phyloP scores from a whole-genome alignment of 1,140 invertebrate species.

The Rhizoglyphus robini region DNA sequence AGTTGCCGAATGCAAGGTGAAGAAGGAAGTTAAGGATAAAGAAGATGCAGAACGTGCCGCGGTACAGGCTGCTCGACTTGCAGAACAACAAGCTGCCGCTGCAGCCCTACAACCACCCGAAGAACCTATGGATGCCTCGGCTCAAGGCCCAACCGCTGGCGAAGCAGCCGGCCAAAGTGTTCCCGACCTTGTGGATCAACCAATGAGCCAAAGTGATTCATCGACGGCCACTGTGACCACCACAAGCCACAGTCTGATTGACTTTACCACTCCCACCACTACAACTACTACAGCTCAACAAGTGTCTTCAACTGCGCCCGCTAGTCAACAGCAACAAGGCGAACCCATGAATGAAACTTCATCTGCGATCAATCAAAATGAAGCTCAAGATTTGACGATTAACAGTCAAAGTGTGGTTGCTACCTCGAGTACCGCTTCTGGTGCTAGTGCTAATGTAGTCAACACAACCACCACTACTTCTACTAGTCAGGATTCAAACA shows the following conservation, averaged over 20 bases:
- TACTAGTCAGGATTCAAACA: too few relatives aligned
- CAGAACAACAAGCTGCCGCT: conserved; percentile 35
- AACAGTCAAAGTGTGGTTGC: too few relatives aligned
- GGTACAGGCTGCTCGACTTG: conserved; percentile 23
- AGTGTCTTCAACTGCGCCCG: not conserved
- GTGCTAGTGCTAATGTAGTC: too few relatives aligned
- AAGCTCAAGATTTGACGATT: not conserved
- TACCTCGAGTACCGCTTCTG: too few relatives aligned
- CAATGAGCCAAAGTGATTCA: not conserved
- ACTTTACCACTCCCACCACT: not conserved
- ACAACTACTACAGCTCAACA: not conserved
- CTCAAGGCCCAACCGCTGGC: not conserved
- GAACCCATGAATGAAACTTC: not conserved
- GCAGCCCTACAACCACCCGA: conserved; percentile 36
- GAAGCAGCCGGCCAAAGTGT: not conserved
- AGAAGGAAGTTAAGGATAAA: conserved; percentile 43
- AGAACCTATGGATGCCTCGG: not conserved
- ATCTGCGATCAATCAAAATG: not conserved
- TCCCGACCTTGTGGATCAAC: not conserved
- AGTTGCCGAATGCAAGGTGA: conserved; percentile 46
- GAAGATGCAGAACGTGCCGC: conserved; percentile 29
- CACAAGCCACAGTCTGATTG: too few relatives aligned
- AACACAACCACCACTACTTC: too few relatives aligned
- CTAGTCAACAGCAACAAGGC: not conserved
- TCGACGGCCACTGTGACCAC: not conserved